Evolutionary conservation across 2,888 invertebrate species (phyloP), one percentile per base, ranked within the genome.

Genomic region (Elaeidobius kamerunicus): DNA sequence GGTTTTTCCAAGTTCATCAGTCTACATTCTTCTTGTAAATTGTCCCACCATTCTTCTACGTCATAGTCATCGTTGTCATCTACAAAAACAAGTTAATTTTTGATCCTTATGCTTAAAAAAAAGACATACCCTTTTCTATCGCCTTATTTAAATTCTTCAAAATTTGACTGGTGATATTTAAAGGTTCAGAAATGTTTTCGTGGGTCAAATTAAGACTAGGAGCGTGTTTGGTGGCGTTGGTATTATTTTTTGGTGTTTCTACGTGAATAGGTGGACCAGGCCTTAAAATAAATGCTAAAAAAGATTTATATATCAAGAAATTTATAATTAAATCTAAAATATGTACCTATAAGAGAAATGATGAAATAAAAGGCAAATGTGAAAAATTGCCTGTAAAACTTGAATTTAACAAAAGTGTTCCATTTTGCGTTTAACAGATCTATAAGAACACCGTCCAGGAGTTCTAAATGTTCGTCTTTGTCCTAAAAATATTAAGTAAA

Each of bases 391-490:
- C 89, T 80, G 72, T 95, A 95, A 73, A 97, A 96, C 55, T 95
- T 91, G 58, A 86, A 88, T 74, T 92, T 93, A 1, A 94, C 94
- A 71, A 96, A 98, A 0, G 95, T 90, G 66, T 95, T 92, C 98
- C 98, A 99, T 77, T 99, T 99, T 2, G 95, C 94, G 69, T 94
- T 88, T 9, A 99, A 75, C 12, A 99, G 79, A 71, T 97, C 94
- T 15, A 95, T 91, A 38, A 98, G 76, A 62, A 96, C 85, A 0
- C 97, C 97, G 70, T 97, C 96, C 76, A 98, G 82, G 46, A 99
- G 78, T 64, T 95, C 94, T 64, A 99, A 78, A 76, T 99, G 98
- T 67, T 92, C 93, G 62, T 90, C 86, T 75, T 90, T 91, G 66
- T 94, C 94, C 95, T 95, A 23, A 39, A 45, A 46, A 41, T 20